Conservation (phyloP, 1,140 invertebrate genomes). For the Ganaspis sp. region DNA sequence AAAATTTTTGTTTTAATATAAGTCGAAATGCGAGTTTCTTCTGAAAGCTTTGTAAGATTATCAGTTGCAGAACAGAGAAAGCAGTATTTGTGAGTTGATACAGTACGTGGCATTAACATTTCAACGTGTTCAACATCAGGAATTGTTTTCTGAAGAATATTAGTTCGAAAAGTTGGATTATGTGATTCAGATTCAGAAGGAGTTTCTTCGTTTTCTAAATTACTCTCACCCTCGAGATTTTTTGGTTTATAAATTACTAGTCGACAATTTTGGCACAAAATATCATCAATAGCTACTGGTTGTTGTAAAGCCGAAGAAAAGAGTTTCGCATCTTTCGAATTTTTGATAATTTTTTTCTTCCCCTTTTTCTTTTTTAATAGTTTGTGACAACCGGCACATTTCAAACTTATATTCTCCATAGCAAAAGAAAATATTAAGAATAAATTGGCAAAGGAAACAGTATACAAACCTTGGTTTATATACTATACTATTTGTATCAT, state of each 20-base stretch:
- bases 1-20: conserved; percentile 39
- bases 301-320: neutral
- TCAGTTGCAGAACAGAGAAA: conserved; percentile 39
- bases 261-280: neutral
- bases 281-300: neutral
- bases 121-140: neutral
- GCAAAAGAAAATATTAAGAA: neutral
- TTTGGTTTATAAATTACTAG: neutral
- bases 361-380: neutral
- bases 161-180: neutral
- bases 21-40: conserved; percentile 36
- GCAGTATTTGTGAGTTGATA: conserved; percentile 13
- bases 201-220: neutral
- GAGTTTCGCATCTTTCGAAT: neutral
- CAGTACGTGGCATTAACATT: conserved; percentile 34
- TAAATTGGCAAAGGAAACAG: no score
- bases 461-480: no score
- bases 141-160: neutral
- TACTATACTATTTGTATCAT: no score
- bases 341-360: neutral
- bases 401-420: neutral
- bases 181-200: neutral
- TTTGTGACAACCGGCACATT: neutral
- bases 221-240: neutral
- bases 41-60: conserved; percentile 35